phyloP scores from a whole-genome alignment of 2,888 invertebrate species.

The Caenorhabditis becei region DNA sequence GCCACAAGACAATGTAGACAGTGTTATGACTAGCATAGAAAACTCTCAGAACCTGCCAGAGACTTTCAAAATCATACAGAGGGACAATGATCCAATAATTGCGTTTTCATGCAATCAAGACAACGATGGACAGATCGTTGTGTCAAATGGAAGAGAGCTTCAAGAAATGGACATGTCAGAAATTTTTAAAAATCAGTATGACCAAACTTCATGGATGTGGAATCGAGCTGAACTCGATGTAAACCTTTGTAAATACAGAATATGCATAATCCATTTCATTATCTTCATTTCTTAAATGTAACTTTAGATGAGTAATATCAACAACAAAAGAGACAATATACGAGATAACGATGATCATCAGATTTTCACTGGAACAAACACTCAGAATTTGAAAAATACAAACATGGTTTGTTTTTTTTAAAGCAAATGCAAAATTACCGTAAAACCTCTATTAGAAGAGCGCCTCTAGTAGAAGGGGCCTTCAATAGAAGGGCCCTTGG shows the following conservation, averaged over 20 bases:
- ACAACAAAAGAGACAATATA: conserved; percentile 63
- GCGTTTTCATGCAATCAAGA: conserved; percentile 89
- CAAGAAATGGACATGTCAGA: conserved; percentile 98
- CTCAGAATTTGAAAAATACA: conserved; percentile 43
- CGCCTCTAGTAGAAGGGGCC: too few species aligned
- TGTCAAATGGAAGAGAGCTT: conserved; percentile 96
- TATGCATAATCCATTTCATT: too few species aligned
- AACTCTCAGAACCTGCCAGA: conserved; percentile 83
- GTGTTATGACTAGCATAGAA: conserved; percentile 28
- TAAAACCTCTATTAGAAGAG: too few species aligned
- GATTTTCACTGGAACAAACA: conserved; percentile 65
- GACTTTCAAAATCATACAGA: conserved; percentile 95
- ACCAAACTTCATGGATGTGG: conserved; percentile 89
- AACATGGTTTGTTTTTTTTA: conserved; percentile 69
- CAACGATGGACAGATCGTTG: conserved; percentile 88
- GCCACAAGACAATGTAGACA: not conserved
- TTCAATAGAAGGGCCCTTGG: too few species aligned
- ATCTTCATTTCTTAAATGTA: too few species aligned
- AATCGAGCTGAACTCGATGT: conserved; percentile 98
- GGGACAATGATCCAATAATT: conserved; percentile 97
- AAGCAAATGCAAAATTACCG: too few species aligned
- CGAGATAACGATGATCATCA: conserved; percentile 81
- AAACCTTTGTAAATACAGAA: too few species aligned
- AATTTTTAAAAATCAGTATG: conserved; percentile 88
- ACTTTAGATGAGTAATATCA: conserved; percentile 59